Conservation (phyloP, 2,113 vertebrate genomes). For the Crotalus tigris region DNA sequence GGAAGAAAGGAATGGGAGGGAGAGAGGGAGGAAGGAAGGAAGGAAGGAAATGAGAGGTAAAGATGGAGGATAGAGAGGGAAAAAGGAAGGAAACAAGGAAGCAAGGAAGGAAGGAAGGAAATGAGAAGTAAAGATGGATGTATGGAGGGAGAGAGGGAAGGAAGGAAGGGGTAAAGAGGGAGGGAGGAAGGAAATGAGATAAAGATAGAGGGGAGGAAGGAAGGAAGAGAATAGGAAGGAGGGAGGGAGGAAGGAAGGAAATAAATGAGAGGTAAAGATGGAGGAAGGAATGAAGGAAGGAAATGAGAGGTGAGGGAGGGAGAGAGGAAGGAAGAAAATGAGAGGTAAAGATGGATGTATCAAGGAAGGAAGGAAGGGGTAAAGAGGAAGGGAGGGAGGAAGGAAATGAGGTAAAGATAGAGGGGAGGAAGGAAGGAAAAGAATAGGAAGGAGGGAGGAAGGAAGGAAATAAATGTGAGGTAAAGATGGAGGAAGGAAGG, state of each 20-base stretch:
- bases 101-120: not conserved
- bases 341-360: no score
- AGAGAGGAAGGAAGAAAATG: no score
- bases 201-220: not conserved
- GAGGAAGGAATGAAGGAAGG: no score
- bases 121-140: no score
- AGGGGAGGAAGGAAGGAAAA: not conserved
- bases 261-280: no score
- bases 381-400: not conserved
- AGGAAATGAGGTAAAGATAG: no score
- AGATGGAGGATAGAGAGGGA: not conserved
- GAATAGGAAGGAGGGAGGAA: no score
- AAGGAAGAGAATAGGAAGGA: not conserved
- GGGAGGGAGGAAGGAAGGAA: no score
- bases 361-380: no score
- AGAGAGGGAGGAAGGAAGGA: not conserved
- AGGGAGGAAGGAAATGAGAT: not conserved
- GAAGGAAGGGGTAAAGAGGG: not conserved
- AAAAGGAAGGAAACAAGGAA: not conserved
- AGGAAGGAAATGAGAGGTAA: no score
- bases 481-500: accelerated
- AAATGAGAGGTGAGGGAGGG: no score
- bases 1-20: not conserved
- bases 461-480: not conserved
- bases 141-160: not conserved